Conservation (phyloP, 2,113 vertebrate species). For the Cranoglanis bouderius region DNA sequence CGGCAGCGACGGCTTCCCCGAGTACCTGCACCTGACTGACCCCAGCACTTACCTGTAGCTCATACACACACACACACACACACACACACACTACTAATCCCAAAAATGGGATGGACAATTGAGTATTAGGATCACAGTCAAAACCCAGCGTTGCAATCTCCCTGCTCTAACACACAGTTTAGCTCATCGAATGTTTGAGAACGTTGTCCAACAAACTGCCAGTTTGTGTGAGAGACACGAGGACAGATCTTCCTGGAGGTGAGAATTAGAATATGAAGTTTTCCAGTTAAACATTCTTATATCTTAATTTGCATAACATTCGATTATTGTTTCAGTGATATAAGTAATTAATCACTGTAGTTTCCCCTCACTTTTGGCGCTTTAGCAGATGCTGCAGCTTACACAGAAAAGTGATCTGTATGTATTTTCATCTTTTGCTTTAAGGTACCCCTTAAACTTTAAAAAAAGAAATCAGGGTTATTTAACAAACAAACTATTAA, state of each 20-base stretch:
- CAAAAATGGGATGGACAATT: neutral
- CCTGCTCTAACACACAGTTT: neutral
- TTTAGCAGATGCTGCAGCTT: neutral
- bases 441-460: neutral
- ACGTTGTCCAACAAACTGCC: slow-evolving; percentile 74
- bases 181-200: too few species aligned
- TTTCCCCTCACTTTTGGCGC: neutral
- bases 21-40: slow-evolving; percentile 88
- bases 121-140: neutral
- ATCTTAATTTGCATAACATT: neutral
- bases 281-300: neutral
- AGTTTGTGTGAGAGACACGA: slow-evolving; percentile 86
- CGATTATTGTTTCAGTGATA: neutral
- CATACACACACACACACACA: slow-evolving; percentile 19
- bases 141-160: neutral
- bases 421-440: neutral
- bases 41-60: slow-evolving; percentile 67
- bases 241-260: slow-evolving; percentile 95
- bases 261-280: slow-evolving; percentile 30
- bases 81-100: neutral
- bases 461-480: neutral
- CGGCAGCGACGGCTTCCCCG: slow-evolving; percentile 66
- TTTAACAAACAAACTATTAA: neutral
- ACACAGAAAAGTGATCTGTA: neutral
- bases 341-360: neutral